Evolutionary conservation across 2,797 vertebrate species (phyloP).

Genomic region (Coluber constrictor): DNA sequence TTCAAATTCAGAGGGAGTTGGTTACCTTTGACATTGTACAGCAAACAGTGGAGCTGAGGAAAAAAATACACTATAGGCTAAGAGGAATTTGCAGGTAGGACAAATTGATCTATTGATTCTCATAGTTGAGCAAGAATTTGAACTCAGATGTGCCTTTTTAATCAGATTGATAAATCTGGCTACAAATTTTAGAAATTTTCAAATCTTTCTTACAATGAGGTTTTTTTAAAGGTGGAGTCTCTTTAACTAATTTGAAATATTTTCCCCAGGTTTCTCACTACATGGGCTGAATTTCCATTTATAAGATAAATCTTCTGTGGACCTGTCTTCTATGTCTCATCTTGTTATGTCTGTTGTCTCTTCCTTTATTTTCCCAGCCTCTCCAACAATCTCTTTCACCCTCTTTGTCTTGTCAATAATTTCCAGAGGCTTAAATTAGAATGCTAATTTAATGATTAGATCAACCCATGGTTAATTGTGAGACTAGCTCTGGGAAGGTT

Average conservation of each 20-base stretch:
- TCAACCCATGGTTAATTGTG: background rate
- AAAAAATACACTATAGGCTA: background rate
- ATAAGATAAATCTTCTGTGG: background rate
- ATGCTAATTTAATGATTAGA: background rate
- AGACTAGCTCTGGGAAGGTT: background rate
- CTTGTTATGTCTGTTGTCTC: background rate
- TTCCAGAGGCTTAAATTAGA: background rate
- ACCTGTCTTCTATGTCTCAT: background rate
- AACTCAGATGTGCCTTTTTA: background rate
- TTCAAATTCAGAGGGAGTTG: background rate
- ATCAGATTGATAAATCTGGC: background rate
- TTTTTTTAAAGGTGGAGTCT: background rate
- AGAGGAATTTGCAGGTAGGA: background rate
- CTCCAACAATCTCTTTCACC: background rate
- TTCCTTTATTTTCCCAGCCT: background rate
- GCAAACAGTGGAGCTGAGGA: background rate
- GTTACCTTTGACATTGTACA: background rate
- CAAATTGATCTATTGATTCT: background rate
- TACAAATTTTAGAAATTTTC: background rate
- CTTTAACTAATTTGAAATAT: background rate
- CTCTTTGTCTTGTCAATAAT: background rate
- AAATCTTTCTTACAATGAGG: background rate
- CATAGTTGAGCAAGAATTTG: background rate
- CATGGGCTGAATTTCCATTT: background rate
- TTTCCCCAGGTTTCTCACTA: background rate